Conservation (phyloP, 1,140 invertebrate genomes). For the Nomia melanderi region DNA sequence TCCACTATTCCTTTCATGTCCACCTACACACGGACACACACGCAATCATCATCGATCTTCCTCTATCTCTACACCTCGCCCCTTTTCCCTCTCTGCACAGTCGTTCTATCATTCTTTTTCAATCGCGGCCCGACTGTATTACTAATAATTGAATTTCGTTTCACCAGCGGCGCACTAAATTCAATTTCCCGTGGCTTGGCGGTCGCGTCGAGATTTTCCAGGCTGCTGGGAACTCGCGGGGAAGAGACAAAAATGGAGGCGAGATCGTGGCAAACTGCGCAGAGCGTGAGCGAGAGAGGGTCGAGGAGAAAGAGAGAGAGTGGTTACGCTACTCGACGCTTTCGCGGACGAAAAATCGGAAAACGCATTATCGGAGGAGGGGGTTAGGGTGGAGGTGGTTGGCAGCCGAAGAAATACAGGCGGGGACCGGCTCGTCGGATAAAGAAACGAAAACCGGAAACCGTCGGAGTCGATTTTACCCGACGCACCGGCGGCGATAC, state of each 20-base stretch:
- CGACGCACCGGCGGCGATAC: neutral
- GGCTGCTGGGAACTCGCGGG: constrained; percentile 38
- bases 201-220: constrained; percentile 51
- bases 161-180: constrained; percentile 59
- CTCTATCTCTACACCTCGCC: neutral
- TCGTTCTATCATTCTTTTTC: constrained; percentile 45
- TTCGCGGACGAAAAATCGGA: constrained; percentile 31
- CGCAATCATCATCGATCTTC: no score
- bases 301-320: no score
- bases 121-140: constrained; percentile 56
- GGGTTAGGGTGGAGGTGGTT: neutral
- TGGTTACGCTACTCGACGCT: neutral
- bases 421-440: neutral
- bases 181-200: constrained; percentile 57
- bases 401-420: constrained; percentile 15
- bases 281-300: neutral
- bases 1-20: neutral
- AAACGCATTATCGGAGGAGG: constrained; percentile 28
- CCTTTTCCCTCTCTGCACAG: neutral
- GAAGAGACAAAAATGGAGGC: neutral
- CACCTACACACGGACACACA: no score
- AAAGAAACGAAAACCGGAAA: constrained; percentile 15
- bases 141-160: constrained; percentile 68
- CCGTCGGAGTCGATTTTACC: constrained; percentile 19
- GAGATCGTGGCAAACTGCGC: no score